These are phyloP conservation scores for Odontamblyopus lacepedii DNA, from an alignment of 2,797 vertebrate species.

Conservation along the genomic window DNA sequence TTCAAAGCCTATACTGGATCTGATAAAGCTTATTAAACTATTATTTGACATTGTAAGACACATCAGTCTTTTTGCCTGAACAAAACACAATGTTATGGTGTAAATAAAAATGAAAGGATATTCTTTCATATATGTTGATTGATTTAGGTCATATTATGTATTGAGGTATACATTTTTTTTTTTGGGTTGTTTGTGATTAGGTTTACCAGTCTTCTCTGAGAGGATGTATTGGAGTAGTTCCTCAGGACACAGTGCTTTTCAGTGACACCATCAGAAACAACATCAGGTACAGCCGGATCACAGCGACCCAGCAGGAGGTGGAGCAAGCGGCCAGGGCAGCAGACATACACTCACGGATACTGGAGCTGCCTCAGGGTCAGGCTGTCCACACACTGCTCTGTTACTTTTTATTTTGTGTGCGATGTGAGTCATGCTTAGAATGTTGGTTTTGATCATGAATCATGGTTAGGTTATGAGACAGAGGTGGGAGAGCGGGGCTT, in stretches of 20 bases:
- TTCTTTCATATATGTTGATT: background rate
- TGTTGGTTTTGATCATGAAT: conserved; percentile 7
- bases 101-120: background rate
- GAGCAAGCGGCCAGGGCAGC: conserved; percentile 85
- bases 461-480: conserved; percentile 82
- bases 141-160: background rate
- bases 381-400: background rate
- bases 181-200: conserved; percentile 51
- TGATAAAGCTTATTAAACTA: background rate
- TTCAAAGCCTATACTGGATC: background rate
- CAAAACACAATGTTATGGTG: background rate
- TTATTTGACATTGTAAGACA: background rate
- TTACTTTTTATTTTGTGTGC: background rate
- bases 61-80: background rate
- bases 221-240: conserved; percentile 87
- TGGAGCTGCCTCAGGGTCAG: conserved; percentile 85
- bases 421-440: conserved; percentile 4
- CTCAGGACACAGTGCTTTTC: conserved; percentile 91
- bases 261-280: conserved; percentile 88
- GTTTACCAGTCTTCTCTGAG: conserved; percentile 85
- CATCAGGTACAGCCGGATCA: conserved; percentile 84
- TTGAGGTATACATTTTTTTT: background rate
- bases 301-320: conserved; percentile 81
- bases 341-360: conserved; percentile 85
- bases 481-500: conserved; percentile 89